Evolutionary conservation across 2,113 vertebrate species (phyloP).

Genomic region (Danionella cerebrum): DNA sequence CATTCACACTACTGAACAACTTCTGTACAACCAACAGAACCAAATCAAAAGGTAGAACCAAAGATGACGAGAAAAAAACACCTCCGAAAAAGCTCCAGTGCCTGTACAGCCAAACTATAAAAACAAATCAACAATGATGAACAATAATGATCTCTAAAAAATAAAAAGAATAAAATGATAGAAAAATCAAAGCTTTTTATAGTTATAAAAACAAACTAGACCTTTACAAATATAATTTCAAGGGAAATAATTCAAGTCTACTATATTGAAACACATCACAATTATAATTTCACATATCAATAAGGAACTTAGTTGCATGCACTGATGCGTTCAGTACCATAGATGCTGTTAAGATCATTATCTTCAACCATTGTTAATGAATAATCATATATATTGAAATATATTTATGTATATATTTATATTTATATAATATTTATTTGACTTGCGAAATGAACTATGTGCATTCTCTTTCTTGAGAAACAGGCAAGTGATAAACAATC

Average conservation of each 20-base stretch:
- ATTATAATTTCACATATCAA: conserved; percentile 77
- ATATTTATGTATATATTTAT: conserved; percentile 33
- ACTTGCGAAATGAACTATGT: conserved; percentile 49
- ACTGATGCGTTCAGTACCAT: conserved; percentile 75
- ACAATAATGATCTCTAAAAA: conserved; percentile 32
- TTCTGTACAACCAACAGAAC: conserved; percentile 75
- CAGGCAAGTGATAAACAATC: conserved; percentile 60
- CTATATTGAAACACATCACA: conserved; percentile 78
- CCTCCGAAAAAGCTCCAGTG: conserved; percentile 59
- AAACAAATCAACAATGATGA: conserved; percentile 60
- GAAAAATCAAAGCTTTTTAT: conserved; percentile 49
- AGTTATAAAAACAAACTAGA: conserved; percentile 64
- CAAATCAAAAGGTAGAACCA: conserved; percentile 34
- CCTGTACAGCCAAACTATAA: conserved; percentile 62
- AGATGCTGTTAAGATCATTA: conserved; percentile 72
- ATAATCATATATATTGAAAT: conserved; percentile 50
- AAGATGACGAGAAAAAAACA: conserved; percentile 52
- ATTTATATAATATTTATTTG: conserved; percentile 36
- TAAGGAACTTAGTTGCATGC: conserved; percentile 78
- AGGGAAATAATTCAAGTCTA: conserved; percentile 71
- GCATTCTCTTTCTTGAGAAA: conserved; percentile 51
- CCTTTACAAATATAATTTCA: conserved; percentile 67
- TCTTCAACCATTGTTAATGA: conserved; percentile 50
- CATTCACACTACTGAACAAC: conserved; percentile 74
- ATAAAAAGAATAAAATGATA: conserved; percentile 46